A percentile compares a stretch with the other conserved stretches of the same genome.
Evolutionary conservation across 2,888 invertebrate genomes (phyloP).

Genomic region (Drosophila prostipennis): DNA sequence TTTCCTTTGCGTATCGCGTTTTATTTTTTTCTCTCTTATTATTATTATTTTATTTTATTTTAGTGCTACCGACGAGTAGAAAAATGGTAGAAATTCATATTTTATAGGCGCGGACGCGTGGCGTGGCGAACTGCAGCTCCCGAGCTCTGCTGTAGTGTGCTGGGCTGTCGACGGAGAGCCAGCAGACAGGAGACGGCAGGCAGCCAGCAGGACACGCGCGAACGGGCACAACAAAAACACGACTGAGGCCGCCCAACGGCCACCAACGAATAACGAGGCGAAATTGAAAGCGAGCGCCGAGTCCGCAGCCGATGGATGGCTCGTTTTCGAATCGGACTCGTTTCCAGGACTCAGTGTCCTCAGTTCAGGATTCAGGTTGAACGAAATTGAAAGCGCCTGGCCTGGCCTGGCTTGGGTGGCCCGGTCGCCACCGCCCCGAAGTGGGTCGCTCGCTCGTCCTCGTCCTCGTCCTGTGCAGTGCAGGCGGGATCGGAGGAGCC

Average conservation of each 20-base stretch:
- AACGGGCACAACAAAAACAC: conserved; percentile 81
- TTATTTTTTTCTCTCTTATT: conserved; percentile 3
- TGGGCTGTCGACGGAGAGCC: conserved; percentile 35
- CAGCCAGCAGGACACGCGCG: conserved; percentile 74
- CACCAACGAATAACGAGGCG: conserved; percentile 69
- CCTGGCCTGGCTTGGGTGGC: conserved; percentile 6
- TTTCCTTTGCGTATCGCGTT: conserved; percentile 7
- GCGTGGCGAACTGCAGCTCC: conserved; percentile 63
- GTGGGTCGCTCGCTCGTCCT: conserved; percentile 60
- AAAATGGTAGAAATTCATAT: conserved; percentile 65
- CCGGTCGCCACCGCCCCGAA: conserved; percentile 50
- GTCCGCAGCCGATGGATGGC: conserved; percentile 17
- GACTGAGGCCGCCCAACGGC: conserved; percentile 78
- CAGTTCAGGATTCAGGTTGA: conserved; percentile 55
- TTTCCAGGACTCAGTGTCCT: conserved; percentile 14
- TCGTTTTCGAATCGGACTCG: conserved; percentile 43
- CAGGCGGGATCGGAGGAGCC: conserved; percentile 44
- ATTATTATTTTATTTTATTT: conserved; percentile 16
- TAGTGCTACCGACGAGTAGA: conserved; percentile 50
- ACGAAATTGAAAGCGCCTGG: conserved; percentile 70
- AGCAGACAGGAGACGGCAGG: conserved; percentile 21
- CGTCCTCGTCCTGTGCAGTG: conserved; percentile 70
- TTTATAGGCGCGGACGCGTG: conserved; percentile 47
- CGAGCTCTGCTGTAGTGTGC: conserved; percentile 43
- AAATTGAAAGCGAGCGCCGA: conserved; percentile 67